phyloP scores from a whole-genome alignment of 2,113 vertebrate genomes.

The Lepus americanus region DNA sequence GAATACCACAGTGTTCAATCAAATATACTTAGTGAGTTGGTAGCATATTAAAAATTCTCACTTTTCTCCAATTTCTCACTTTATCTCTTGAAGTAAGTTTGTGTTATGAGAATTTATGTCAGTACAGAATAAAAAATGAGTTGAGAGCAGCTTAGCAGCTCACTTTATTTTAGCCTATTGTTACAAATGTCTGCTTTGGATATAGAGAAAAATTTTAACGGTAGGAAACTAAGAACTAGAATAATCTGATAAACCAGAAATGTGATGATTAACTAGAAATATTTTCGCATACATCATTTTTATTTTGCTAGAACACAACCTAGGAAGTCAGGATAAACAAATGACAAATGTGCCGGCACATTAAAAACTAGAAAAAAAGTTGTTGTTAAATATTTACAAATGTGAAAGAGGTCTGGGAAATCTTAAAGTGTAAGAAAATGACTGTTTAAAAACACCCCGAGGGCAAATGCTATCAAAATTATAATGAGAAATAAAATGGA shows the following conservation, averaged over 20 bases:
- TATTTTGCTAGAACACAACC: conserved; percentile 46
- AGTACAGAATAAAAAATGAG: conserved; percentile 61
- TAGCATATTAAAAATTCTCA: conserved; percentile 49
- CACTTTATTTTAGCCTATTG: conserved; percentile 76
- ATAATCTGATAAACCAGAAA: conserved; percentile 52
- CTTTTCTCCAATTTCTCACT: conserved; percentile 36
- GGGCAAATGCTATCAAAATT: conserved; percentile 47
- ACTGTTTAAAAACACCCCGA: conserved; percentile 39
- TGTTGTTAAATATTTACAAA: conserved; percentile 74
- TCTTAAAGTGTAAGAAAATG: conserved; percentile 53
- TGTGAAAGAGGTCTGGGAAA: conserved; percentile 63
- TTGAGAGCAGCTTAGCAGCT: conserved; percentile 55
- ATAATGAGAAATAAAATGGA: conserved; percentile 68
- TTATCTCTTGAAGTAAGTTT: conserved; percentile 53
- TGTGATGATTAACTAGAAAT: conserved; percentile 58
- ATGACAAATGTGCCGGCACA: conserved; percentile 49
- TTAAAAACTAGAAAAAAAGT: conserved; percentile 8
- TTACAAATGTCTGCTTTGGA: conserved; percentile 67
- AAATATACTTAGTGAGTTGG: conserved; percentile 29
- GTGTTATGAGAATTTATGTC: conserved; percentile 39
- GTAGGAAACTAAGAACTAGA: conserved; percentile 52
- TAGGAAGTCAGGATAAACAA: conserved; percentile 61
- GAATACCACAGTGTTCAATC: conserved; percentile 9
- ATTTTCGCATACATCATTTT: conserved; percentile 42
- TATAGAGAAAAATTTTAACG: conserved; percentile 64